These are phyloP conservation scores for Hyalella azteca DNA, from an alignment of 2,888 invertebrate species.

Conservation along the genomic window DNA sequence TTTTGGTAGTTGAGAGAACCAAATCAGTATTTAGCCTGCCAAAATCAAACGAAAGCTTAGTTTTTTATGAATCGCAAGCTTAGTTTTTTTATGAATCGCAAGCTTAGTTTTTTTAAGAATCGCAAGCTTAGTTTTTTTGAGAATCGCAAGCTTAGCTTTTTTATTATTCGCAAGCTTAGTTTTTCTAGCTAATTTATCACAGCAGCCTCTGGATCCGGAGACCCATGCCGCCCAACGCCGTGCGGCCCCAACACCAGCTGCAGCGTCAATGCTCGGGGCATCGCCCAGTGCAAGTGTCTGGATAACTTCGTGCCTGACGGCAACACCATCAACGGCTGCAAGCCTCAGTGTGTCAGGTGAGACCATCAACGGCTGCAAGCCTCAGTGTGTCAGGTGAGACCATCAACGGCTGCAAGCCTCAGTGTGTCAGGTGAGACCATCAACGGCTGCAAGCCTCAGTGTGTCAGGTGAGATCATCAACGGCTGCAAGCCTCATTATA, in stretches of 20 bases:
- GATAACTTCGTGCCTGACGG: conserved; percentile 50
- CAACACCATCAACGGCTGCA: conserved; percentile 56
- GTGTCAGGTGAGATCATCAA: conserved; percentile 45
- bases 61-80: too few relatives aligned
- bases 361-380: conserved; percentile 53
- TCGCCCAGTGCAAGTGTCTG: conserved; percentile 50
- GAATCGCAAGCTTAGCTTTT: too few relatives aligned
- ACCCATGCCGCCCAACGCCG: conserved; percentile 39
- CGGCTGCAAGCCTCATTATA: too few relatives aligned
- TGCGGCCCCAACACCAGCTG: conserved; percentile 54
- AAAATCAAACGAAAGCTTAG: too few relatives aligned
- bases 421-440: conserved; percentile 53
- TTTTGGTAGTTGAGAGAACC: too few relatives aligned
- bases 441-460: conserved; percentile 56
- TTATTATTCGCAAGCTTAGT: neutral
- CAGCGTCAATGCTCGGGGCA: conserved; percentile 22
- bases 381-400: conserved; percentile 50
- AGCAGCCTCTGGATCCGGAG: neutral
- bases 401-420: conserved; percentile 55
- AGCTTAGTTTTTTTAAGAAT: too few relatives aligned
- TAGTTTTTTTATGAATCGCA: too few relatives aligned
- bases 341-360: conserved; percentile 51
- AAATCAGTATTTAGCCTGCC: too few relatives aligned
- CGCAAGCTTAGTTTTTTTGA: too few relatives aligned
- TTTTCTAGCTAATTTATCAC: neutral